phyloP scores from a whole-genome alignment of 2,797 vertebrate species.

The Sebastes iracundus region DNA sequence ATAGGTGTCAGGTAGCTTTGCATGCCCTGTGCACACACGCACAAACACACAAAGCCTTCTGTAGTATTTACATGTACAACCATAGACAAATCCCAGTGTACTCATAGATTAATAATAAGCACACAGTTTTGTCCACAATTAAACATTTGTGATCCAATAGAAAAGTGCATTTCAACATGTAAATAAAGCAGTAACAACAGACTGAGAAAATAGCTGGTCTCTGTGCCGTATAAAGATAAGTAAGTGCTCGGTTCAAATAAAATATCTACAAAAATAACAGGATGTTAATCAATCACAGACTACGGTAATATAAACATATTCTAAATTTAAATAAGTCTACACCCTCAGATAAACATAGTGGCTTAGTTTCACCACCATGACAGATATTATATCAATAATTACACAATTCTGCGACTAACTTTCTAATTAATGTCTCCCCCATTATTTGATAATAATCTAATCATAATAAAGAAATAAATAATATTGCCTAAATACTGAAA shows the following conservation, averaged over 20 bases:
- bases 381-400: not conserved
- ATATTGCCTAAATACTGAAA: not conserved
- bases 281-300: not conserved
- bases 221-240: not conserved
- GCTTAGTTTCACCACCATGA: not conserved
- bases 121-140: too few species aligned
- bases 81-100: not conserved
- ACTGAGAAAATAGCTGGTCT: not conserved
- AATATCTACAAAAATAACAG: not conserved
- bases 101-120: not conserved
- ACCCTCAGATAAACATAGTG: not conserved
- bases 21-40: slow-evolving; percentile 44
- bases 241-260: not conserved
- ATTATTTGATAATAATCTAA: not conserved
- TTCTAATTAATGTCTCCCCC: not conserved
- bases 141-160: not conserved
- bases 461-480: not conserved
- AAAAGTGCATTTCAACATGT: not conserved
- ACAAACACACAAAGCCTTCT: not conserved
- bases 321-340: not conserved
- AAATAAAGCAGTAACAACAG: not conserved
- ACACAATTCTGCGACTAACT: not conserved
- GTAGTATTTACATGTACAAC: not conserved
- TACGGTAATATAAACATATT: not conserved
- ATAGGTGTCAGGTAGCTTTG: slow-evolving; percentile 50